Evolutionary conservation across 2,113 vertebrate genomes (phyloP).

Genomic region (Thinocorus orbignyianus): DNA sequence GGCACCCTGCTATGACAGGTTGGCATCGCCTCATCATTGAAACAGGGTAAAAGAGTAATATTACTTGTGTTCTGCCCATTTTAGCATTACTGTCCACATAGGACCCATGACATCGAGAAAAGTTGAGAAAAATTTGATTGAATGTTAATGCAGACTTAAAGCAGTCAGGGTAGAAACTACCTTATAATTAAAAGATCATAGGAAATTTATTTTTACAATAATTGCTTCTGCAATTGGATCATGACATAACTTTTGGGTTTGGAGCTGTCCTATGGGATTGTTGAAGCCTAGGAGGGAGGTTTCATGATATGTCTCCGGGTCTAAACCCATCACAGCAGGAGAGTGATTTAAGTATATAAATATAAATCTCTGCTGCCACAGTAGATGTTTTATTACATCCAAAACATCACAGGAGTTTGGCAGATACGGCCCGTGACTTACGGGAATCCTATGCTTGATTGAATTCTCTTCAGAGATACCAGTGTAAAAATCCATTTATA

Average conservation of each 20-base stretch:
- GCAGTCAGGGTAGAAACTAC: not conserved
- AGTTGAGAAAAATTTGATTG: not conserved
- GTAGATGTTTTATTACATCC: not conserved
- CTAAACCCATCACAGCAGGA: not conserved
- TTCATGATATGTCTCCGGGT: not conserved
- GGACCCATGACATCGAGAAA: not conserved
- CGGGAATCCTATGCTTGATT: rapidly evolving
- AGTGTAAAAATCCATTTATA: not conserved
- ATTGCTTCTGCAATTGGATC: not conserved
- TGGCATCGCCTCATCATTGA: not conserved
- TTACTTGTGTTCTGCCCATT: not conserved
- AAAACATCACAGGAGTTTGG: not conserved
- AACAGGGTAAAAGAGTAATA: not conserved
- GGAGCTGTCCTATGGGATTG: not conserved
- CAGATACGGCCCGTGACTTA: not conserved
- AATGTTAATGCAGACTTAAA: not conserved
- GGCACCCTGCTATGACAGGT: not conserved
- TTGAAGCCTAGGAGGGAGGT: not conserved
- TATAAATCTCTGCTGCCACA: not conserved
- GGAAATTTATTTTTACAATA: not conserved
- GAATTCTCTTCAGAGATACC: not conserved
- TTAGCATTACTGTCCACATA: not conserved
- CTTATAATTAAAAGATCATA: not conserved
- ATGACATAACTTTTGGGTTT: not conserved
- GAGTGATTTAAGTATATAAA: not conserved